Conservation (phyloP, 2,797 vertebrate genomes). For the Gallinago stenura region DNA sequence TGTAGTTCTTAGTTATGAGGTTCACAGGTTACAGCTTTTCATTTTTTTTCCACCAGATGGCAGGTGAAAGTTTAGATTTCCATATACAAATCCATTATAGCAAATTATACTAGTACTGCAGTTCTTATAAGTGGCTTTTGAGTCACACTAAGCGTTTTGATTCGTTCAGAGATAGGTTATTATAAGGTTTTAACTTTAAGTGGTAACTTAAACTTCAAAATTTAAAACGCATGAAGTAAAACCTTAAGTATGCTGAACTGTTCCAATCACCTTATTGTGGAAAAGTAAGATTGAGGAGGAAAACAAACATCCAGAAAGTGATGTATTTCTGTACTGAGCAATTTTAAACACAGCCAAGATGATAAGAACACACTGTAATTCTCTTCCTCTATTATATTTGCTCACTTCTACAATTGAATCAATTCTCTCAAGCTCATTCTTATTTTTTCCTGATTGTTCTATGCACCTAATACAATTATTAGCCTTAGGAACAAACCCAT, state of each 20-base stretch:
- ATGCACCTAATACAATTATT: background rate
- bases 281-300: background rate
- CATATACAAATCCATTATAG: background rate
- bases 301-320: accelerated
- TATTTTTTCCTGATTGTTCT: background rate
- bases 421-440: background rate
- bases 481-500: background rate
- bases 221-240: background rate
- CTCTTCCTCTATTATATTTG: background rate
- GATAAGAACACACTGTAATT: background rate
- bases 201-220: background rate
- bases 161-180: background rate
- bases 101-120: background rate
- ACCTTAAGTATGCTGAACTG: background rate
- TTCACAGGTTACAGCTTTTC: background rate
- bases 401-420: background rate
- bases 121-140: background rate
- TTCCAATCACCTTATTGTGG: background rate
- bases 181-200: background rate
- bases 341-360: background rate
- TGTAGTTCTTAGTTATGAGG: background rate
- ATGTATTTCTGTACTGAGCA: background rate
- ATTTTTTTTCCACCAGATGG: conserved; percentile 34
- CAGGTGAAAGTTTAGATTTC: conserved; percentile 53
- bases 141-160: background rate